Evolutionary conservation across 92 coral and sea anemone genomes (phyloP).

Genomic region (Hydrozoanthus gracilis): DNA sequence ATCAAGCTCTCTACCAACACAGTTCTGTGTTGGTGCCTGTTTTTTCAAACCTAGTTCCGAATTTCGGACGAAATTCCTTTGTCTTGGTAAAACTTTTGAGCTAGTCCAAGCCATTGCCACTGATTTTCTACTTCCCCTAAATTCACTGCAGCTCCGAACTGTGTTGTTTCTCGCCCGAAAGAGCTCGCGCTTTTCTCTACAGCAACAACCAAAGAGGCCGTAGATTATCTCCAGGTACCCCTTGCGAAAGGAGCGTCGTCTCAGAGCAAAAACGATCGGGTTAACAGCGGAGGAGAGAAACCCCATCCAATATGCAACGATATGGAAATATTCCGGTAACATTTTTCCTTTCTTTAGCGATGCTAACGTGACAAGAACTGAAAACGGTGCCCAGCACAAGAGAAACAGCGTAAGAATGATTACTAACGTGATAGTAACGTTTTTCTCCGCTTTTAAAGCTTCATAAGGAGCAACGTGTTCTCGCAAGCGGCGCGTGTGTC

Average conservation of each 20-base stretch:
- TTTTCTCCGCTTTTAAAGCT: slow-evolving; percentile 55
- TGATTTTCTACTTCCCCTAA: not conserved
- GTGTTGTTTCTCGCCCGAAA: slow-evolving; percentile 22
- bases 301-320: slow-evolving; percentile 70
- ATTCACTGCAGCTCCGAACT: slow-evolving; percentile 8
- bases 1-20: not conserved
- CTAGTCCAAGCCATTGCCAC: slow-evolving; percentile 30
- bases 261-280: slow-evolving; percentile 63
- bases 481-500: slow-evolving; percentile 61
- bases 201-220: slow-evolving; percentile 55
- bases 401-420: slow-evolving; percentile 65
- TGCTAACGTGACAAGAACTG: slow-evolving; percentile 59
- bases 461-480: slow-evolving; percentile 44
- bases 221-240: slow-evolving; percentile 70
- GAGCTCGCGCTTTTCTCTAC: slow-evolving; percentile 21
- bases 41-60: not conserved
- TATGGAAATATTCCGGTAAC: slow-evolving; percentile 57
- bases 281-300: slow-evolving; percentile 67
- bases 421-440: slow-evolving; percentile 58
- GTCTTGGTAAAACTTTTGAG: not conserved
- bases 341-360: slow-evolving; percentile 43
- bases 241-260: slow-evolving; percentile 59
- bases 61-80: not conserved
- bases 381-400: slow-evolving; percentile 72
- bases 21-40: not conserved